Evolutionary conservation across 2,797 vertebrate genomes (phyloP).

Genomic region (Heterohyrax brucei): DNA sequence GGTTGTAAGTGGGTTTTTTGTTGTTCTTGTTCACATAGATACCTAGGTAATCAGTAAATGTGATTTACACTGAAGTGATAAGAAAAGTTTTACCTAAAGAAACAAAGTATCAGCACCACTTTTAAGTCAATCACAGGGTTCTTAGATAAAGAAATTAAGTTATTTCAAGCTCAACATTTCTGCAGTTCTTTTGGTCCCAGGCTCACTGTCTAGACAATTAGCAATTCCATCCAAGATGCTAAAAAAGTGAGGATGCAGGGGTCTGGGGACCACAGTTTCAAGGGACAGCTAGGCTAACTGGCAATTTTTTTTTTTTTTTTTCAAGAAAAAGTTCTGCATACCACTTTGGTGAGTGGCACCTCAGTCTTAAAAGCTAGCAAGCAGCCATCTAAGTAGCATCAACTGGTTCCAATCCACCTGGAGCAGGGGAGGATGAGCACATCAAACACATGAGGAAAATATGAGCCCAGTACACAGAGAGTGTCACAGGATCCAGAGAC

Average conservation of each 20-base stretch:
- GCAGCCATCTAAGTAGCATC: no score
- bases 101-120: not conserved
- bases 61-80: not conserved
- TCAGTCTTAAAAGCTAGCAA: no score
- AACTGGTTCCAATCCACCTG: no score
- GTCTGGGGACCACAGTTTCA: no score
- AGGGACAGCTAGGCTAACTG: no score
- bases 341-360: no score
- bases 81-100: not conserved
- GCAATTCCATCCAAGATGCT: not conserved
- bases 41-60: not conserved
- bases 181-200: slow-evolving; percentile 3
- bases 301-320: no score
- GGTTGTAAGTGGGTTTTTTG: not conserved
- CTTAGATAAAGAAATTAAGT: not conserved
- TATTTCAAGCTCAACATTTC: not conserved
- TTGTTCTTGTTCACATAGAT: not conserved
- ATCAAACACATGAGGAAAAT: no score
- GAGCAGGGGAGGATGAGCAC: no score
- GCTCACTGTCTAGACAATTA: not conserved
- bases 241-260: not conserved
- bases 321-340: no score
- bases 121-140: not conserved
- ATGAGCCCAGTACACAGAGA: no score
- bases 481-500: no score